Conservation (phyloP, 1,140 invertebrate genomes). For the Bombus impatiens region DNA sequence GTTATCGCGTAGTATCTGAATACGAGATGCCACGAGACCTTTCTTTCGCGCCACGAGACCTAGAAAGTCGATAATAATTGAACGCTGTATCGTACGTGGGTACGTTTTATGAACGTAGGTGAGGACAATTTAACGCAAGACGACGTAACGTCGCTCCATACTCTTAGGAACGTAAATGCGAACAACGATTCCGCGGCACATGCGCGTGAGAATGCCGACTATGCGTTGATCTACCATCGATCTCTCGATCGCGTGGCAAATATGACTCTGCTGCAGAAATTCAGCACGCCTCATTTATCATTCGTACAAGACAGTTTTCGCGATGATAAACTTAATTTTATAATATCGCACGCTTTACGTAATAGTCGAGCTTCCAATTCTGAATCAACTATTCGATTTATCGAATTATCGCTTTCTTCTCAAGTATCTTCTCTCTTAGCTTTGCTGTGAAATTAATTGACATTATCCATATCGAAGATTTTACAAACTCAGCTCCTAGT, state of each 20-base stretch:
- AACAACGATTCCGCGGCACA: slow-evolving; percentile 29
- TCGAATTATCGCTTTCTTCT: too few species aligned
- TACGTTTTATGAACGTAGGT: slow-evolving; percentile 61
- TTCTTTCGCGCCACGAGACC: slow-evolving; percentile 12
- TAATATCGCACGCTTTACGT: not conserved
- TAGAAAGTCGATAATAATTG: slow-evolving; percentile 46
- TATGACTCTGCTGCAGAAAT: too few species aligned
- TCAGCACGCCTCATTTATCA: too few species aligned
- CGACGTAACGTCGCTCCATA: slow-evolving; percentile 23
- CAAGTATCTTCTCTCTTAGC: too few species aligned
- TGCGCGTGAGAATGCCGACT: slow-evolving; percentile 46
- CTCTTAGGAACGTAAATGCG: slow-evolving; percentile 38
- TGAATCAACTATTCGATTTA: not conserved
- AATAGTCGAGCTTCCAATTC: not conserved
- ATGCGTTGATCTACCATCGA: slow-evolving; percentile 15
- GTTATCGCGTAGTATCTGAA: slow-evolving; percentile 5
- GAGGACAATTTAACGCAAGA: slow-evolving; percentile 41
- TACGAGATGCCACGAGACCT: not conserved
- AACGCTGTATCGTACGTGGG: slow-evolving; percentile 27
- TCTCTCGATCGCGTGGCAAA: not conserved
- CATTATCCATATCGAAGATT: too few species aligned
- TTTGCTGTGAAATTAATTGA: too few species aligned
- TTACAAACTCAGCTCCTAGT: too few species aligned
- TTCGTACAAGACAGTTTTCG: not conserved
- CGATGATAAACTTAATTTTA: not conserved